Percentiles rank a stretch among this genome's conserved stretches.
These are phyloP conservation scores for Ectemnius lituratus DNA, from an alignment of 2,888 invertebrate species.

Conservation along the genomic window DNA sequence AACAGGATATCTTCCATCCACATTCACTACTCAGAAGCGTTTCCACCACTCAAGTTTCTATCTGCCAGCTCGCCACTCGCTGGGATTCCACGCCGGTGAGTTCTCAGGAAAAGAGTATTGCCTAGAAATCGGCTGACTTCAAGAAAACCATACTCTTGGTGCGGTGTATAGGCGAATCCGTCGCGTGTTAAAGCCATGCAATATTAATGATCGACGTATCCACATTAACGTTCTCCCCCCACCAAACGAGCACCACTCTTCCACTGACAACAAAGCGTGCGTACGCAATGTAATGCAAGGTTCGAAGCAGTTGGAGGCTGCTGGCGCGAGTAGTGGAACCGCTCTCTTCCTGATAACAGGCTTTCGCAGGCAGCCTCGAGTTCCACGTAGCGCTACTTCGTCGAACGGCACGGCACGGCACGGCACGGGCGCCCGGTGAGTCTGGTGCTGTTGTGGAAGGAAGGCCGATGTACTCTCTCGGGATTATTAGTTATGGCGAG, in stretches of 20 bases:
- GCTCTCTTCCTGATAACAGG: conserved; percentile 3
- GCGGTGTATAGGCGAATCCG: neutral
- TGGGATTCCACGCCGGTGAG: neutral
- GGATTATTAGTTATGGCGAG: too few relatives aligned
- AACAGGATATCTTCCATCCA: too few relatives aligned
- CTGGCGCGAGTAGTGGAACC: neutral
- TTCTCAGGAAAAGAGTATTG: neutral
- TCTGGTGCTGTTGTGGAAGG: too few relatives aligned
- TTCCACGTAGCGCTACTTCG: too few relatives aligned
- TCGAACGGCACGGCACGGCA: too few relatives aligned
- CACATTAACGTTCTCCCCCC: neutral
- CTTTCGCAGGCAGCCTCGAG: neutral
- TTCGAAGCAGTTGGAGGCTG: neutral
- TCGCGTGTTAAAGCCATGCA: neutral
- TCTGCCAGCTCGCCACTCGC: neutral
- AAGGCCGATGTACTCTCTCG: too few relatives aligned
- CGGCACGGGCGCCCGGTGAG: too few relatives aligned
- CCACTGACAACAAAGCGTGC: neutral
- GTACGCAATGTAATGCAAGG: conserved; percentile 3
- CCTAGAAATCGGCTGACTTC: neutral
- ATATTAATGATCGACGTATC: neutral
- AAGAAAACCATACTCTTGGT: neutral
- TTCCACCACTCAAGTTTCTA: neutral
- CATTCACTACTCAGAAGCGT: neutral
- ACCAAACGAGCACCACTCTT: neutral